phyloP scores from a whole-genome alignment of 2,888 invertebrate genomes.

The Scaptodrosophila latifasciaeformis region DNA sequence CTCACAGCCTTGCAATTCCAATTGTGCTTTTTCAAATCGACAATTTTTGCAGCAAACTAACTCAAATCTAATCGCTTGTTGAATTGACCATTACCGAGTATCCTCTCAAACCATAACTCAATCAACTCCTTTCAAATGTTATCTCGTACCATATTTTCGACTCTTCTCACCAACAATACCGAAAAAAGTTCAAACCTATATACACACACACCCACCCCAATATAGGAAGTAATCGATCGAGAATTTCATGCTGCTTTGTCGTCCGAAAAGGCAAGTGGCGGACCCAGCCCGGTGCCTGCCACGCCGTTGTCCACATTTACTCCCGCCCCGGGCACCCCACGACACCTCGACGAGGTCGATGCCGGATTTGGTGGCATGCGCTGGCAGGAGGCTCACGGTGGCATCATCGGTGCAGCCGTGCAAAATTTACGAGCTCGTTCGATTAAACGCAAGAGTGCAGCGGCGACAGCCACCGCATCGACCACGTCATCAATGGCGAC shows the following conservation, averaged over 20 bases:
- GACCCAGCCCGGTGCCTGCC: constrained; percentile 37
- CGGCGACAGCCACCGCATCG: constrained; percentile 25
- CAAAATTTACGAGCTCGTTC: constrained; percentile 69
- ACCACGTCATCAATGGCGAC: constrained; percentile 22
- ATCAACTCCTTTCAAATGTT: constrained; percentile 5
- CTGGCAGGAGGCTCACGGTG: constrained; percentile 67
- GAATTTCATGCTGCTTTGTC: constrained; percentile 75
- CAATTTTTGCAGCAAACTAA: too few relatives aligned
- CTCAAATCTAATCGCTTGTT: too few relatives aligned
- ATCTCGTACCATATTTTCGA: neutral
- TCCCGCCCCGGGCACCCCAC: constrained; percentile 40
- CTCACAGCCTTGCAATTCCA: too few relatives aligned
- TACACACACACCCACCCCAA: constrained; percentile 40
- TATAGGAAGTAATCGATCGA: constrained; percentile 74
- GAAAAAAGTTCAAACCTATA: constrained; percentile 41
- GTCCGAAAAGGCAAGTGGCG: constrained; percentile 73
- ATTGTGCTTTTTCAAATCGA: too few relatives aligned
- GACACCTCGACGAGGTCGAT: constrained; percentile 24
- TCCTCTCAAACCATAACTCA: neutral
- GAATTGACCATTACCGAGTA: neutral
- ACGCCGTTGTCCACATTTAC: constrained; percentile 26
- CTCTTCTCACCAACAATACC: constrained; percentile 25
- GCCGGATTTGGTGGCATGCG: constrained; percentile 48
- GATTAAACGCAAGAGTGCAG: constrained; percentile 48
- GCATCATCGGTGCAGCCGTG: constrained; percentile 68